phyloP scores from a whole-genome alignment of 30 jellyfish, hydroid and myxozoan species.

The Cassiopea andromeda region DNA sequence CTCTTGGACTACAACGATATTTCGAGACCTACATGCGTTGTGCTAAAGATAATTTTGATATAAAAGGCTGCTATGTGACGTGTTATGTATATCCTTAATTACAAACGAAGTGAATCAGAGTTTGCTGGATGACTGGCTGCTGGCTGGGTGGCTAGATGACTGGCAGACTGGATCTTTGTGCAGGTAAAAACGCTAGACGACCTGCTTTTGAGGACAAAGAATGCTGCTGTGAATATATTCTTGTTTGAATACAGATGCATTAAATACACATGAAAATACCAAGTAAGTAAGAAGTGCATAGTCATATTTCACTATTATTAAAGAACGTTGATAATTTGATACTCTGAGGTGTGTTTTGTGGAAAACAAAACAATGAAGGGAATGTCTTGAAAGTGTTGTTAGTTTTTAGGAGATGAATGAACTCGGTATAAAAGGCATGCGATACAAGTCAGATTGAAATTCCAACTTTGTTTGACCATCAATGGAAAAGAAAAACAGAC shows the following conservation, averaged over 20 bases:
- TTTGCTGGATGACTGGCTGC: slow-evolving; percentile 21
- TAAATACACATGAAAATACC: not conserved
- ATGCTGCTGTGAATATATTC: not conserved
- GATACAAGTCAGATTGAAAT: not conserved
- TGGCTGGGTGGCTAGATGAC: slow-evolving; percentile 29
- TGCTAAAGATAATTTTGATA: too few relatives aligned
- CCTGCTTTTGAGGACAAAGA: slow-evolving; percentile 42
- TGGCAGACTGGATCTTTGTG: not conserved
- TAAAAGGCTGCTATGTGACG: too few relatives aligned
- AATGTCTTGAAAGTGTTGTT: too few relatives aligned
- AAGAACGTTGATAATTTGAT: too few relatives aligned
- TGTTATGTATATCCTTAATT: too few relatives aligned
- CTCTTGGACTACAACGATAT: too few relatives aligned
- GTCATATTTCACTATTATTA: too few relatives aligned
- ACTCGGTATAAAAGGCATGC: not conserved
- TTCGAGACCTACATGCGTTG: too few relatives aligned
- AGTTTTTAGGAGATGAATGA: too few relatives aligned
- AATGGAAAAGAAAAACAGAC: not conserved
- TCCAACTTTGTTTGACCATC: not conserved
- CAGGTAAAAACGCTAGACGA: not conserved
- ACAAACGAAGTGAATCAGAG: too few relatives aligned
- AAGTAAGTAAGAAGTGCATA: not conserved
- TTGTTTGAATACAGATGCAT: not conserved
- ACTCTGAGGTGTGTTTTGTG: too few relatives aligned
- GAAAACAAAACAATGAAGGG: too few relatives aligned